These are phyloP conservation scores for Platycercus adscitus DNA, from an alignment of 2,113 vertebrate genomes.

Conservation along the genomic window DNA sequence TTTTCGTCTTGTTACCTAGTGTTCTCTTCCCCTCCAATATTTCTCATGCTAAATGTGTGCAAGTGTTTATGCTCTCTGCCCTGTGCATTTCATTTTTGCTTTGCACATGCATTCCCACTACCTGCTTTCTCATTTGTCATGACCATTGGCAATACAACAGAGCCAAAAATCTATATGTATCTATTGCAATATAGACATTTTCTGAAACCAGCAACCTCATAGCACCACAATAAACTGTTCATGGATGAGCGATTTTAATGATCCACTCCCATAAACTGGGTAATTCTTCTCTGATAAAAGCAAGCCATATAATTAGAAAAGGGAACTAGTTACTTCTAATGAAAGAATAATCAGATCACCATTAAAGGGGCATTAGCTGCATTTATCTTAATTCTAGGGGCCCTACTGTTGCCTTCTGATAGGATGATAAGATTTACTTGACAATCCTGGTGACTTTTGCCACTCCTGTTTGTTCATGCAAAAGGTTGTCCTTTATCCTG, in stretches of 20 bases:
- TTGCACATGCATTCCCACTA: neutral
- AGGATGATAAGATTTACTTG: conserved; percentile 9
- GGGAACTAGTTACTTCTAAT: conserved; percentile 33
- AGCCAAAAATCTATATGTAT: neutral
- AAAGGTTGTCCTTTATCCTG: neutral
- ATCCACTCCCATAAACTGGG: neutral
- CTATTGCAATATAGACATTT: neutral
- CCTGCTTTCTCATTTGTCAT: neutral
- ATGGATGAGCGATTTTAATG: neutral
- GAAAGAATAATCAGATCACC: conserved; percentile 53
- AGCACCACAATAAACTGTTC: conserved; percentile 2
- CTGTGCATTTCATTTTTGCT: neutral
- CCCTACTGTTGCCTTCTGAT: neutral
- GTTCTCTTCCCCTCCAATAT: neutral
- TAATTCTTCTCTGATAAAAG: conserved; percentile 46
- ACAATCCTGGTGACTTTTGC: neutral
- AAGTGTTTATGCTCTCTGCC: neutral
- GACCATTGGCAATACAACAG: neutral
- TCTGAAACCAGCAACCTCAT: neutral
- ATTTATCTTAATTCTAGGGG: conserved; percentile 48
- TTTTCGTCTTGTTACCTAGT: neutral
- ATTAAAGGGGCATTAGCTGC: conserved; percentile 28
- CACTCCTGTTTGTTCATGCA: neutral
- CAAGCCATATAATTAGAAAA: conserved; percentile 51
- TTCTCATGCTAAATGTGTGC: neutral